Conservation (phyloP, 2,888 invertebrate genomes). For the Eupeodes latifasciatus region DNA sequence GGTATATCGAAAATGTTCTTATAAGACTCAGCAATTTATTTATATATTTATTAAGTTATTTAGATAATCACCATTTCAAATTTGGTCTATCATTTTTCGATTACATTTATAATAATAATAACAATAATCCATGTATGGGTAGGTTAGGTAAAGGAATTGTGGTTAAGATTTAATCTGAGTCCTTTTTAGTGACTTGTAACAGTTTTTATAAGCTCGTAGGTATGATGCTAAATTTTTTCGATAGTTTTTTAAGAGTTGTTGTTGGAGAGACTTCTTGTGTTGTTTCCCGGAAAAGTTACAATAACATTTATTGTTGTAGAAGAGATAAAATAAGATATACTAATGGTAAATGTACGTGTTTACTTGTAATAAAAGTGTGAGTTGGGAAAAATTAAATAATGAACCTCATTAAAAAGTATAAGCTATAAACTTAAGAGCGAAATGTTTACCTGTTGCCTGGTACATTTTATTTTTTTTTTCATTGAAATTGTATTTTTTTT, state of each 20-base stretch:
- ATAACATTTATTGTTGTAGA: background rate
- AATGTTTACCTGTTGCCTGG: too few species aligned
- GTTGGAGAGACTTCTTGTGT: background rate
- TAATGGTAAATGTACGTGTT: too few species aligned
- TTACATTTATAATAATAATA: constrained; percentile 28
- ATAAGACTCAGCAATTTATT: constrained; percentile 70
- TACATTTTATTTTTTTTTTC: too few species aligned
- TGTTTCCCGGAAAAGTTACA: background rate
- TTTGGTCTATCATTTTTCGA: constrained; percentile 65
- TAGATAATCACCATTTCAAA: constrained; percentile 33
- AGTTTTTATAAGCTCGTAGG: background rate
- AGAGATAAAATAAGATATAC: too few species aligned
- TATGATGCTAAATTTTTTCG: too few species aligned
- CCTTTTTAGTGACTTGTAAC: constrained; percentile 15
- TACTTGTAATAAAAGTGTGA: too few species aligned
- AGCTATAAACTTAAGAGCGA: too few species aligned
- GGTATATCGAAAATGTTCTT: constrained; percentile 30
- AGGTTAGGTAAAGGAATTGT: background rate
- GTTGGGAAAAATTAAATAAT: too few species aligned
- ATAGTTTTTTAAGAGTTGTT: too few species aligned
- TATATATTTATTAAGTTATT: constrained; percentile 51
- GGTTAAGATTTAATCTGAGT: constrained; percentile 19
- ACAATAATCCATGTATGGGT: constrained; percentile 49
- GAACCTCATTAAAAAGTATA: too few species aligned
- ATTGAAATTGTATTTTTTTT: too few species aligned